Conservation (phyloP, 2,888 invertebrate species). For the Elgonia sp. region DNA sequence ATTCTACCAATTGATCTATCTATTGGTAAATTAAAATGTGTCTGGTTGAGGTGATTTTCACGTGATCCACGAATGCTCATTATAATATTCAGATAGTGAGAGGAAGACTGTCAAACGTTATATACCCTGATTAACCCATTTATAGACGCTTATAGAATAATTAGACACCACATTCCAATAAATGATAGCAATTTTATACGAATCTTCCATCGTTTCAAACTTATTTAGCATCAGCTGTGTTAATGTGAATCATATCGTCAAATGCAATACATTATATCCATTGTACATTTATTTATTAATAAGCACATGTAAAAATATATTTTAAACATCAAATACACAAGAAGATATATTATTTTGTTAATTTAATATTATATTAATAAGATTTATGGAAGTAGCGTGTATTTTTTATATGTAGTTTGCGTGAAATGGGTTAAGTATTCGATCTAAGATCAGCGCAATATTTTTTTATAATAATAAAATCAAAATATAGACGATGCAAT, state of each 20-base stretch:
- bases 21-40: too few relatives aligned
- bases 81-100: conserved; percentile 78
- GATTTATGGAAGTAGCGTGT: conserved; percentile 22
- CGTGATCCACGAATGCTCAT: conserved; percentile 76
- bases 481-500: conserved; percentile 11
- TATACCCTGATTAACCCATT: conserved; percentile 64
- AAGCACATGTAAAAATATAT: conserved; percentile 49
- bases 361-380: conserved; percentile 47
- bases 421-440: conserved; percentile 61
- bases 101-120: conserved; percentile 83
- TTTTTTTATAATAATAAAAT: background rate
- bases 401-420: conserved; percentile 28
- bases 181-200: conserved; percentile 42
- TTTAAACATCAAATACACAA: conserved; percentile 32
- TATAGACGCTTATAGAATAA: conserved; percentile 63
- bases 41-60: conserved; percentile 41
- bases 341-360: conserved; percentile 48
- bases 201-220: conserved; percentile 29
- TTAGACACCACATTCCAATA: conserved; percentile 31
- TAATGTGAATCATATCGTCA: conserved; percentile 19
- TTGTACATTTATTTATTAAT: conserved; percentile 58
- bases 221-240: conserved; percentile 38
- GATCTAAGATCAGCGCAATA: conserved; percentile 8
- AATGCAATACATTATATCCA: conserved; percentile 29
- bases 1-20: background rate